phyloP scores from a whole-genome alignment of 2,113 vertebrate species.

The Festucalex cinctus region DNA sequence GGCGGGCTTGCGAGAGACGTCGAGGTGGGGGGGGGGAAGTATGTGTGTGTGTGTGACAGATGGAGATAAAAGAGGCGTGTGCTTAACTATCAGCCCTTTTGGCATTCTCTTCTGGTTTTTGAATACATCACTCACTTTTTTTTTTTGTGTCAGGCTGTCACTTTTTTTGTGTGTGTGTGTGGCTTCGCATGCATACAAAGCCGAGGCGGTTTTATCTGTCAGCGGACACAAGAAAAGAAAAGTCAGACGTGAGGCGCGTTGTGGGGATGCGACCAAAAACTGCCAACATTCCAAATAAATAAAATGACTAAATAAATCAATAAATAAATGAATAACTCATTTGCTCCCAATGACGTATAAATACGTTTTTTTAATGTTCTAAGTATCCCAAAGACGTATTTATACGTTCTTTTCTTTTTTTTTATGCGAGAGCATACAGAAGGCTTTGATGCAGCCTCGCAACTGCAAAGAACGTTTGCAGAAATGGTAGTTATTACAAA shows the following conservation, averaged over 20 bases:
- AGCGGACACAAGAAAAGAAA: conserved; percentile 46
- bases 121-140: conserved; percentile 48
- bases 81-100: conserved; percentile 58
- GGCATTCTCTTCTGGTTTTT: conserved; percentile 42
- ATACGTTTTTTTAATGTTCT: too few relatives aligned
- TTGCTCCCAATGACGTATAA: too few relatives aligned
- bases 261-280: too few relatives aligned
- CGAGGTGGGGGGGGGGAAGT: conserved; percentile 38
- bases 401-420: too few relatives aligned
- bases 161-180: conserved; percentile 33
- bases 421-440: too few relatives aligned
- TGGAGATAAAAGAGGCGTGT: conserved; percentile 61
- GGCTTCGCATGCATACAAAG: conserved; percentile 5
- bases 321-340: too few relatives aligned
- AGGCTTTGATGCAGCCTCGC: too few relatives aligned
- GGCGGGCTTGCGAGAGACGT: conserved; percentile 63
- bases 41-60: conserved; percentile 40
- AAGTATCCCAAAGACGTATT: too few relatives aligned
- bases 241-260: neutral
- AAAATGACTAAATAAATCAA: too few relatives aligned
- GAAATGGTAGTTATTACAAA: too few relatives aligned
- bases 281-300: too few relatives aligned
- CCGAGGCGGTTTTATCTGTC: conserved; percentile 83
- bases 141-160: conserved; percentile 61
- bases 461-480: too few relatives aligned